Base-by-base conservation (phyloP, 2,888 invertebrate genomes). In the Iselma pallidipennis region DNA sequence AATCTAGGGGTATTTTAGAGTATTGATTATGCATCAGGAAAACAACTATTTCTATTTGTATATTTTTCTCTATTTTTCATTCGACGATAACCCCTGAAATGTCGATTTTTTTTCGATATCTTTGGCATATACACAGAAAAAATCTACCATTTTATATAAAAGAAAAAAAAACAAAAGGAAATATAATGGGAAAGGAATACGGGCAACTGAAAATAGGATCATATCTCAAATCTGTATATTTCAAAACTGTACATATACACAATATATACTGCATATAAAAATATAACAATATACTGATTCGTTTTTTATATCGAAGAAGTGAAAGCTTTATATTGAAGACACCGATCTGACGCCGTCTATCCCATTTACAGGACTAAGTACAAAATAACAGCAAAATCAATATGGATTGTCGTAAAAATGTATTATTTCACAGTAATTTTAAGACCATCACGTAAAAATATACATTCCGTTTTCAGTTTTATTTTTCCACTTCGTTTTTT, bases 221-320 rank as follows among this genome's bases (percentile, higher is more conserved):
- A 16, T 37, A 37, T 16, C n/a, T n/a, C n/a, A n/a, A n/a, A n/a
- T n/a, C n/a, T n/a, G n/a, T n/a, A n/a, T n/a, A n/a, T n/a, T n/a
- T n/a, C n/a, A n/a, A n/a, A n/a, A n/a, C n/a, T n/a, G n/a, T n/a
- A n/a, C n/a, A n/a, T n/a, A n/a, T n/a, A n/a, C n/a, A n/a, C n/a
- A n/a, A n/a, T n/a, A n/a, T n/a, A n/a, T n/a, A n/a, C n/a, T n/a
- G n/a, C n/a, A n/a, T n/a, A n/a, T n/a, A n/a, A n/a, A n/a, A 51
- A 55, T 55, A 60, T 31, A 37, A 55, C 59, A 23, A 19, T 12
- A 12, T 26, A 25, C 19, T 25, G 42, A 42, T 25, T 9, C 12
- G 45, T 16, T 28, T 25, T 45, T 33, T 37, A 54, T 59, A 59
- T 59, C 50, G 59, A 59, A 54, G n/a, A n/a, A n/a, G n/a, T n/a